Evolutionary conservation across 2,797 vertebrate species (phyloP).

Genomic region (Hyperoplus immaculatus): DNA sequence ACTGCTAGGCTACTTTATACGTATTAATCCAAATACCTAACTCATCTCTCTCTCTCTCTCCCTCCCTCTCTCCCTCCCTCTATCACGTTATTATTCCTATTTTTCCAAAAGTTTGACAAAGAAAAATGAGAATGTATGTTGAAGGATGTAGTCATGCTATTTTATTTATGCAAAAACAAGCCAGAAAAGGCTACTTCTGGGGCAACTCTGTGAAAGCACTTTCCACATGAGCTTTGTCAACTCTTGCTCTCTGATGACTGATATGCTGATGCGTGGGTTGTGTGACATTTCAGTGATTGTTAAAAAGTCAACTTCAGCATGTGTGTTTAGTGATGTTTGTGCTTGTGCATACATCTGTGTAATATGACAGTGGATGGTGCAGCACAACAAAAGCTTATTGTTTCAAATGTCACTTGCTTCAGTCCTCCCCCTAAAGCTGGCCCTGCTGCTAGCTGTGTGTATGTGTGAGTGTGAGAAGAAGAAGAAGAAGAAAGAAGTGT

Average conservation of each 20-base stretch:
- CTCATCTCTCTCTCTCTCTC: background rate
- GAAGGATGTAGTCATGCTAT: background rate
- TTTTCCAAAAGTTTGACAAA: background rate
- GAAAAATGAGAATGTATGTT: background rate
- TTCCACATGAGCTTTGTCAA: conserved; percentile 32
- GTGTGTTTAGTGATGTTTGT: conserved; percentile 18
- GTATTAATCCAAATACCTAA: background rate
- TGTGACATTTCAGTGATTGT: conserved; percentile 60
- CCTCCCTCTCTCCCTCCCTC: too few species aligned
- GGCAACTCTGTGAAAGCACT: background rate
- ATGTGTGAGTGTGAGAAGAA: background rate
- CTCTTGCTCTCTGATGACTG: conserved; percentile 57
- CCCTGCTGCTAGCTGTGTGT: conserved; percentile 10
- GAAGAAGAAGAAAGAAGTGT: background rate
- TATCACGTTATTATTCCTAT: too few species aligned
- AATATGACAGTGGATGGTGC: conserved; percentile 59
- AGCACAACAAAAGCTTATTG: conserved; percentile 72
- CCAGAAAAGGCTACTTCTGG: background rate
- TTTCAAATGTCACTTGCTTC: conserved; percentile 76
- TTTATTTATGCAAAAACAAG: conserved; percentile 6
- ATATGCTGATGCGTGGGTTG: conserved; percentile 25
- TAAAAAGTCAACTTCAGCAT: conserved; percentile 45
- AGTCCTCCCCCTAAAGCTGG: conserved; percentile 48
- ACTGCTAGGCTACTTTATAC: background rate
- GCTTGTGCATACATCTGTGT: conserved; percentile 49